A percentile compares a stretch with the other conserved stretches of the same genome.
These are phyloP conservation scores for Hoplostethus atlanticus DNA, from an alignment of 2,797 vertebrate genomes.

Conservation along the genomic window DNA sequence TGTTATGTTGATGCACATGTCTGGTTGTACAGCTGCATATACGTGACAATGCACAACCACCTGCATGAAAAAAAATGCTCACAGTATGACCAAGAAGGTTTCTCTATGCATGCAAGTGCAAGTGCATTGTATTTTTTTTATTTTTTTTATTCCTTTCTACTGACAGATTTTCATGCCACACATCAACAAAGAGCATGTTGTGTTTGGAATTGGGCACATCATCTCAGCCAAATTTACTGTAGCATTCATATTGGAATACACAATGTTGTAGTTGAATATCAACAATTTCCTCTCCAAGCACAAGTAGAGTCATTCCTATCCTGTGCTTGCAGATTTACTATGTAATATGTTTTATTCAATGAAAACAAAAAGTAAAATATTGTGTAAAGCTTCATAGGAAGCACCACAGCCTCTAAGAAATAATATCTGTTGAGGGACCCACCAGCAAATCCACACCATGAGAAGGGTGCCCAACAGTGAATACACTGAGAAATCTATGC, in stretches of 20 bases:
- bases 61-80: slow-evolving; percentile 34
- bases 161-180: slow-evolving; percentile 35
- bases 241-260: slow-evolving; percentile 60
- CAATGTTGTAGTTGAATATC: slow-evolving; percentile 24
- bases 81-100: slow-evolving; percentile 75
- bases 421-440: slow-evolving; percentile 62
- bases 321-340: slow-evolving; percentile 53
- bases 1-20: slow-evolving; percentile 41
- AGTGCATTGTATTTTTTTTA: slow-evolving; percentile 51
- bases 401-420: slow-evolving; percentile 41
- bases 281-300: slow-evolving; percentile 62
- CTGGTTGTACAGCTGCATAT: slow-evolving; percentile 67
- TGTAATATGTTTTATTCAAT: slow-evolving; percentile 38
- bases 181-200: slow-evolving; percentile 17
- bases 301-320: slow-evolving; percentile 46
- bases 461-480: slow-evolving; percentile 64
- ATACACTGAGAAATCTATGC: slow-evolving; percentile 77
- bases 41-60: slow-evolving; percentile 62
- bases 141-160: slow-evolving; percentile 41
- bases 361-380: slow-evolving; percentile 27
- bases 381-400: slow-evolving; percentile 39
- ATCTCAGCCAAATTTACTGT: slow-evolving; percentile 71
- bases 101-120: slow-evolving; percentile 69
- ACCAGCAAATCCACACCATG: slow-evolving; percentile 71
- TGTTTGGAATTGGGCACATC: slow-evolving; percentile 49